These are phyloP conservation scores for Gasterosteus aculeatus DNA, from an alignment of 2,113 vertebrate genomes.

Conservation along the genomic window DNA sequence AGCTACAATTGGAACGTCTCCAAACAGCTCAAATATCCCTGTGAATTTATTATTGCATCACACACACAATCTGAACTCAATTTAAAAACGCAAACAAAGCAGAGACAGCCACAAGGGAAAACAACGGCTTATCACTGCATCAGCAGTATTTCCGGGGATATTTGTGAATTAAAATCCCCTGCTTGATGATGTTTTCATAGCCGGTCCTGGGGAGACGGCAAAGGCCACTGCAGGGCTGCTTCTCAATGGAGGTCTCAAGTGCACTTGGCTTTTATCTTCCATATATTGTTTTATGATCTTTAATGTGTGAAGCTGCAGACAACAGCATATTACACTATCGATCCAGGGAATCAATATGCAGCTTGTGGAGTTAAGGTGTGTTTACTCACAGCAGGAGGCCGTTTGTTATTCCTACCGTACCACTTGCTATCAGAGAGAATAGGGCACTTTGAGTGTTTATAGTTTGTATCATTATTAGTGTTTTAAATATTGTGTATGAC, in stretches of 20 bases:
- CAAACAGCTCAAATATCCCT: conserved; percentile 29
- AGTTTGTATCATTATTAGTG: background rate
- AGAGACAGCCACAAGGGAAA: conserved; percentile 1
- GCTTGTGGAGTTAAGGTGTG: conserved; percentile 24
- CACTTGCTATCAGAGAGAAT: background rate
- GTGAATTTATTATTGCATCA: conserved; percentile 25
- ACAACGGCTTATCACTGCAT: conserved; percentile 10
- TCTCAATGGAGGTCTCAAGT: conserved; percentile 36
- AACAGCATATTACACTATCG: conserved; percentile 51
- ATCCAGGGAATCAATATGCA: conserved; percentile 49
- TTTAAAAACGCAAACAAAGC: conserved; percentile 14
- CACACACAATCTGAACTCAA: conserved; percentile 31
- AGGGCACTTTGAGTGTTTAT: background rate
- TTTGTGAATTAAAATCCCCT: conserved; percentile 5
- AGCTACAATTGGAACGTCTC: conserved; percentile 1
- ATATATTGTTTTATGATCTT: conserved; percentile 45
- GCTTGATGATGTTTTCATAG: conserved; percentile 34
- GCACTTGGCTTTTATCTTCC: conserved; percentile 49
- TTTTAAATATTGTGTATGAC: no score
- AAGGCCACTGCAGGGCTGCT: conserved; percentile 18
- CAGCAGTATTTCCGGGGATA: conserved; percentile 22
- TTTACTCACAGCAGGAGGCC: conserved; percentile 28
- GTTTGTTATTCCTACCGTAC: background rate
- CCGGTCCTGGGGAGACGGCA: conserved; percentile 4
- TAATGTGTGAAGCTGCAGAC: conserved; percentile 22